Base-by-base conservation (phyloP, 1,140 invertebrate genomes). In the Sipha flava region DNA sequence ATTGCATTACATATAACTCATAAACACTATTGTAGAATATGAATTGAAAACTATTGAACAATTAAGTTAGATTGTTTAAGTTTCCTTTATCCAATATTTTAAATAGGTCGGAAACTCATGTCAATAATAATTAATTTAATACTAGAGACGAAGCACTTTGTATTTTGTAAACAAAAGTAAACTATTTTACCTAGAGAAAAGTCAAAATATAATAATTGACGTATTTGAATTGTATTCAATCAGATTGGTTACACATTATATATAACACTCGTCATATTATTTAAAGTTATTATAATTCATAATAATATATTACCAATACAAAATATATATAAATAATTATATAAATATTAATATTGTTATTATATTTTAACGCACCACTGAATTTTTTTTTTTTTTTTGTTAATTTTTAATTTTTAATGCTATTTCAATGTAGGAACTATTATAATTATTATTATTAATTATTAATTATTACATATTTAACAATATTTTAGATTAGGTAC, bases 281-380 rank as follows among this genome's bases (percentile, higher is more conserved):
- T 57, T 64, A 40, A 37, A 64, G 18, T 40, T 31, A 47, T 70
- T 45, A 70, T 72, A 49, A 29, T 6, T 47, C 43, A 29, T 29
- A 72, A 31, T 47, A 68, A 31, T 62, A 62, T 49, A 21, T 21
- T 73, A 52, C 29, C 26, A 21, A 34, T 54, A 26, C 18, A 47
- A 18, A 34, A 47, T n/a, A 34, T 14, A 23, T 54, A 34, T 14
- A 54, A 34, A 54, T 34, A 34, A 52, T 31, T 37, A 26, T 52
- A 66, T 31, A 21, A 21, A 29, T 73, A 73, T 54, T 72, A 73
- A 52, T 16, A 6, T 9, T 52, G 47, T 52, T 66, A 37, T 34
- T 64, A 64, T 52, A 73, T 73, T 54, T 73, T 54, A 73, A 73
- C 70, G 70, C 70, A 73, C 70, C 70, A 23, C 52, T 54, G n/a